Evolutionary conservation across 2,888 invertebrate genomes (phyloP).

Genomic region (Sabatieria punctata): DNA sequence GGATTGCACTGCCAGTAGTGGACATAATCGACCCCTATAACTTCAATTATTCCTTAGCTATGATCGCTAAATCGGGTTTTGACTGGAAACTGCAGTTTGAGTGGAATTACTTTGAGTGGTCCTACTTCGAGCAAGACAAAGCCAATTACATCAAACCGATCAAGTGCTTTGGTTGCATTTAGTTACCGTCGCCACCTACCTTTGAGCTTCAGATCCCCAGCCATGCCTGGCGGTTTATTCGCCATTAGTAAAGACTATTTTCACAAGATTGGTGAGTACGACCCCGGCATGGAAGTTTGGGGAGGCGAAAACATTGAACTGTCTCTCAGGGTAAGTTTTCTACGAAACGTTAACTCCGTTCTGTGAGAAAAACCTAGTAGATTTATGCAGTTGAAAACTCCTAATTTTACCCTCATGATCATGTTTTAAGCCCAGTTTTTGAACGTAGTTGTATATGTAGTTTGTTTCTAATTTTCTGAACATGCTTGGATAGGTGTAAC

Average conservation of each 20-base stretch:
- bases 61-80: conserved; percentile 96
- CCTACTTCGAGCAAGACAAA: conserved; percentile 44
- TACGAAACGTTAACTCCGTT: neutral
- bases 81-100: conserved; percentile 98
- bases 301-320: conserved; percentile 89
- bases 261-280: conserved; percentile 91
- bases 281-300: conserved; percentile 99
- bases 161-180: too few species aligned
- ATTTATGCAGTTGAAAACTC: neutral
- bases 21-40: conserved; percentile 96
- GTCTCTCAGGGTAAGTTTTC: conserved; percentile 63
- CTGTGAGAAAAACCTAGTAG: neutral
- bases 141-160: conserved; percentile 43
- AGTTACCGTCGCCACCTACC: too few species aligned
- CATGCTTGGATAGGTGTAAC: too few species aligned
- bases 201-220: conserved; percentile 59
- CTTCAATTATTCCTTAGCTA: conserved; percentile 91
- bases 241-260: conserved; percentile 90
- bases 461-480: too few species aligned
- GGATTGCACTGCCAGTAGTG: conserved; percentile 95
- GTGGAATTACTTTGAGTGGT: conserved; percentile 58
- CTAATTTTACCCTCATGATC: neutral
- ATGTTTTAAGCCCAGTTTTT: too few species aligned
- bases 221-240: conserved; percentile 86
- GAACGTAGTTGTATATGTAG: too few species aligned